phyloP scores from a whole-genome alignment of 2,888 invertebrate genomes.

The Prenolepis imparis region DNA sequence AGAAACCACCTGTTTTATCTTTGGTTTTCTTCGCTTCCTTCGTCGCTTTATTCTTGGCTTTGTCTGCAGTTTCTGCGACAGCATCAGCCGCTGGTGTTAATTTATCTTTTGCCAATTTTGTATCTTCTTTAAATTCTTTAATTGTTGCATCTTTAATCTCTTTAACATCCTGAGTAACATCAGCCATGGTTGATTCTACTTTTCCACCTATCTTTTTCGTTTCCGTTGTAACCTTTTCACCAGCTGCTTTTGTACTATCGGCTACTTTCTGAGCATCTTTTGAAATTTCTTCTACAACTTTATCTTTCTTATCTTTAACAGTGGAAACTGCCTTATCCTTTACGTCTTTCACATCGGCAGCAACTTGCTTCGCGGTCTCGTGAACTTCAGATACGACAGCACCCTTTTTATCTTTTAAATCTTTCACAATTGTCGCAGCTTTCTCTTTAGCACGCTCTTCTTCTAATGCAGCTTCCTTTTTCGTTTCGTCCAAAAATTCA shows the following conservation, averaged over 20 bases:
- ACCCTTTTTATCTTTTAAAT: background rate
- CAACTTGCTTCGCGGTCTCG: conserved; percentile 21
- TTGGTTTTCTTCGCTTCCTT: conserved; percentile 68
- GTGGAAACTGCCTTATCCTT: conserved; percentile 63
- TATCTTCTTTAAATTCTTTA: conserved; percentile 64
- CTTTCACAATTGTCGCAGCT: background rate
- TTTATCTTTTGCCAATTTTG: conserved; percentile 64
- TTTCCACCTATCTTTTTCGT: conserved; percentile 6
- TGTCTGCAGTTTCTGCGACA: conserved; percentile 56
- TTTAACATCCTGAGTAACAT: conserved; percentile 39
- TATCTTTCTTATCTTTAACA: conserved; percentile 59
- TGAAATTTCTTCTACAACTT: conserved; percentile 69
- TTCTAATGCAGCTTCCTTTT: conserved; percentile 8
- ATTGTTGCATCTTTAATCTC: conserved; percentile 58
- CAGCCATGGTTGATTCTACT: conserved; percentile 54
- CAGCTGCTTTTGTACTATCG: conserved; percentile 85
- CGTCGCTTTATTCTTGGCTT: conserved; percentile 64
- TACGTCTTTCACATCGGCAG: conserved; percentile 44
- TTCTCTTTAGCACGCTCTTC: conserved; percentile 13
- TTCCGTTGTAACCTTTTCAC: conserved; percentile 87
- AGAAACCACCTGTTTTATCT: conserved; percentile 70
- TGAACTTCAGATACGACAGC: background rate
- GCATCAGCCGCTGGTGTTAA: conserved; percentile 59
- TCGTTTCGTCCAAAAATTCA: conserved; percentile 31
- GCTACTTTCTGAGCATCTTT: conserved; percentile 80